Conservation (phyloP, 2,888 invertebrate genomes). For the Bombylius discolor region DNA sequence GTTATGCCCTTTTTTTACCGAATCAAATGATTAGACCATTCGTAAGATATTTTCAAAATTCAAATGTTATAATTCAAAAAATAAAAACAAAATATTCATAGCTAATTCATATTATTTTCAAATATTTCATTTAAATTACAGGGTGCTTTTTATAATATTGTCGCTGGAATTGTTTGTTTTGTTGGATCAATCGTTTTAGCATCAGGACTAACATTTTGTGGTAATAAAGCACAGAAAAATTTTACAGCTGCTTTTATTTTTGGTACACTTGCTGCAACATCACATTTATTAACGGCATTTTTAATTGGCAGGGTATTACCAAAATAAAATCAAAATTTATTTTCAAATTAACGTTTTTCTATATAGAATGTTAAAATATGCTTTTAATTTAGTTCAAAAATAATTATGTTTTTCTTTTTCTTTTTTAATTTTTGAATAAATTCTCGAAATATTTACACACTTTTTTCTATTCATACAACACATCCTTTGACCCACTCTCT, state of each 20-base stretch:
- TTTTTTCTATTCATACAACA: no score
- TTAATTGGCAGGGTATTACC: not conserved
- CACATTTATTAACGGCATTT: not conserved
- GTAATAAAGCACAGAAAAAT: not conserved
- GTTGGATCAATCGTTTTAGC: not conserved
- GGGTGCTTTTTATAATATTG: not conserved
- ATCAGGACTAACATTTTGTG: slow-evolving; percentile 1
- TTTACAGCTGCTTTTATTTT: slow-evolving; percentile 41
- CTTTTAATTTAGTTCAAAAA: no score
- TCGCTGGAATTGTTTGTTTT: not conserved
- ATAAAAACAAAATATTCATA: no score
- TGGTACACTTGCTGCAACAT: slow-evolving; percentile 45
- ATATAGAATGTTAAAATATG: no score
- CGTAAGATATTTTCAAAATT: not conserved
- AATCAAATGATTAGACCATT: not conserved
- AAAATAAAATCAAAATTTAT: not conserved
- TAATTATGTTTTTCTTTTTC: no score
- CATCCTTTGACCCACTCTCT: no score
- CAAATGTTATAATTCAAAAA: no score
- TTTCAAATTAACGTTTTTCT: no score
- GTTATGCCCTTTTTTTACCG: not conserved
- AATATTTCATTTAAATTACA: not conserved
- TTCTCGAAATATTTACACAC: no score
- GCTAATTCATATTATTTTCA: no score
- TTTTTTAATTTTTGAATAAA: no score